A percentile compares a stretch with the other conserved stretches of the same genome.
Evolutionary conservation across 2,888 invertebrate species (phyloP).

Genomic region (Malthinus flaveolus): DNA sequence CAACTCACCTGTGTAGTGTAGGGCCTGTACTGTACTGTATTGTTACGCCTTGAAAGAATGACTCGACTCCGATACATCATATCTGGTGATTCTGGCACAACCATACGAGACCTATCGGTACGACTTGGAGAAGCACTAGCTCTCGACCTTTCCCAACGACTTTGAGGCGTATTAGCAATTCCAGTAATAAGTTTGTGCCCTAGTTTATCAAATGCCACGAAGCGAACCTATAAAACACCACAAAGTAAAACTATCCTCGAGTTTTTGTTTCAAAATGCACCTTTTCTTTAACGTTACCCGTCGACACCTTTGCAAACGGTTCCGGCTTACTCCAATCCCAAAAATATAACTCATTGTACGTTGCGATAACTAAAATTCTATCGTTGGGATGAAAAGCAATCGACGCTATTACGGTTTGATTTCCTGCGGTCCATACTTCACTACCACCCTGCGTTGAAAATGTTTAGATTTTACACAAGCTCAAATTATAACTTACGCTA

Average conservation of each 20-base stretch:
- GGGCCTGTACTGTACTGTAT: not conserved
- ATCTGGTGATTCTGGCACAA: conserved; percentile 46
- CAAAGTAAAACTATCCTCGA: conserved; percentile 56
- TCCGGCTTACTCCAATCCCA: conserved; percentile 86
- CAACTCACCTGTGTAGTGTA: conserved; percentile 4
- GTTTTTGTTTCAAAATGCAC: conserved; percentile 54
- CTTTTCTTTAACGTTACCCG: conserved; percentile 78
- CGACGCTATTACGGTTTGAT: conserved; percentile 78
- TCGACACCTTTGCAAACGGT: conserved; percentile 74
- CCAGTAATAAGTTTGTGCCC: conserved; percentile 85
- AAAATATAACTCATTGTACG: conserved; percentile 81
- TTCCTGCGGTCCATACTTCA: conserved; percentile 78
- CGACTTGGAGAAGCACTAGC: conserved; percentile 11
- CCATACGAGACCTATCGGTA: conserved; percentile 43
- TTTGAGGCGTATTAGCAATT: conserved; percentile 67
- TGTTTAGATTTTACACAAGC: not conserved
- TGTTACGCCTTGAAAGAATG: not conserved
- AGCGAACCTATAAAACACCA: conserved; percentile 58
- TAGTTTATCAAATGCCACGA: conserved; percentile 80
- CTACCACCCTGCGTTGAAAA: conserved; percentile 71
- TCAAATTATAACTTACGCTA: conserved; percentile 57
- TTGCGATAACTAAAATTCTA: conserved; percentile 81
- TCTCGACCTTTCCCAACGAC: conserved; percentile 57
- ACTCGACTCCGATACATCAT: conserved; percentile 44
- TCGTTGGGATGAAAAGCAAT: conserved; percentile 86